Evolutionary conservation across 2,113 vertebrate genomes (phyloP).

Genomic region (Zosterops pallidus): DNA sequence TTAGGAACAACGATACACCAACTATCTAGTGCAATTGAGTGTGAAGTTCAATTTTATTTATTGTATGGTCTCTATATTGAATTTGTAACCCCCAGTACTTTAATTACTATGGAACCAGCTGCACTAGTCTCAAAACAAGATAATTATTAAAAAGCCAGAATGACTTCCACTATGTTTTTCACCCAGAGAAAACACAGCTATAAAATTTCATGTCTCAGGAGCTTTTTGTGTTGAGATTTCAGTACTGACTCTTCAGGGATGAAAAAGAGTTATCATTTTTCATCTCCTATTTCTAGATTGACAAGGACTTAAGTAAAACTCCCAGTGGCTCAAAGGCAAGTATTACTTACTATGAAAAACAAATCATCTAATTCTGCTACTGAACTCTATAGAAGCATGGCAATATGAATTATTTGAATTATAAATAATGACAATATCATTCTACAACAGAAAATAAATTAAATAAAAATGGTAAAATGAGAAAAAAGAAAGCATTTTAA

Average conservation of each 20-base stretch:
- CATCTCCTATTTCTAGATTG: neutral
- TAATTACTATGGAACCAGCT: neutral
- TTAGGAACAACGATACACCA: neutral
- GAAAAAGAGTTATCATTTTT: neutral
- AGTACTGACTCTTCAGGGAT: neutral
- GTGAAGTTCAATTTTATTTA: neutral
- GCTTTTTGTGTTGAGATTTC: neutral
- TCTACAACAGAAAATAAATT: neutral
- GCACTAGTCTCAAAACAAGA: neutral
- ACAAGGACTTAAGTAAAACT: neutral
- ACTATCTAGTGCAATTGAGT: neutral
- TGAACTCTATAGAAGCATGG: neutral
- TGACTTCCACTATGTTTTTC: neutral
- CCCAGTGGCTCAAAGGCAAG: neutral
- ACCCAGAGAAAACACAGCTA: neutral
- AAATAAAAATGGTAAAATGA: rapidly evolving
- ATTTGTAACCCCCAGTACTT: neutral
- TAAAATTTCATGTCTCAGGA: neutral
- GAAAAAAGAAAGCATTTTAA: neutral
- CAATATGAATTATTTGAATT: neutral
- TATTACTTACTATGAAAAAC: neutral
- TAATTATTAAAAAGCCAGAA: neutral
- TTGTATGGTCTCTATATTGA: neutral
- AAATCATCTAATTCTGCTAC: neutral
- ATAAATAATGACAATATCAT: neutral